phyloP scores from a whole-genome alignment of 2,888 invertebrate genomes.

The Dromius quadrimaculatus region DNA sequence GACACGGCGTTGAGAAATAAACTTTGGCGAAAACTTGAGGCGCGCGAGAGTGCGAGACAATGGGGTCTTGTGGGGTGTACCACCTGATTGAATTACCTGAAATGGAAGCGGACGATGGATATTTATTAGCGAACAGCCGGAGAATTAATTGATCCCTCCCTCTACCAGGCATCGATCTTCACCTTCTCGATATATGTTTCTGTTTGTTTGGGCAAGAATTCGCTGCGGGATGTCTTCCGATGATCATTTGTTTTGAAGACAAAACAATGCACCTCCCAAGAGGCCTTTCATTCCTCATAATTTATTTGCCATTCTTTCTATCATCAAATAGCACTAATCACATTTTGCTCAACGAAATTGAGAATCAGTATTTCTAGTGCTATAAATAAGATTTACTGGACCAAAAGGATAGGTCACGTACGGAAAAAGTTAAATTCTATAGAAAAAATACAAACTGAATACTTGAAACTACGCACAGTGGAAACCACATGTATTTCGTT shows the following conservation, averaged over 20 bases:
- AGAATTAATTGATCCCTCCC: slow-evolving; percentile 51
- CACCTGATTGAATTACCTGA: slow-evolving; percentile 52
- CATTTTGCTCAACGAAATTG: too few species aligned
- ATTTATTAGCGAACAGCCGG: slow-evolving; percentile 50
- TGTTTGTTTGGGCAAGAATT: slow-evolving; percentile 36
- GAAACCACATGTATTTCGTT: too few species aligned
- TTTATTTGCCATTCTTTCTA: slow-evolving; percentile 38
- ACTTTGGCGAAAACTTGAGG: slow-evolving; percentile 51
- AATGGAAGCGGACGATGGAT: slow-evolving; percentile 40
- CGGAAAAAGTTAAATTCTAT: too few species aligned
- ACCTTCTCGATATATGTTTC: slow-evolving; percentile 50
- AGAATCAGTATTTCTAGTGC: too few species aligned
- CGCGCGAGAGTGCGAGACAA: slow-evolving; percentile 45
- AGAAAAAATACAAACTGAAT: too few species aligned
- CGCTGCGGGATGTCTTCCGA: slow-evolving; percentile 50
- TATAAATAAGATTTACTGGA: too few species aligned
- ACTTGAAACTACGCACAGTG: too few species aligned
- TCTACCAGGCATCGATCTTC: slow-evolving; percentile 48
- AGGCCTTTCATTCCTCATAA: slow-evolving; percentile 43
- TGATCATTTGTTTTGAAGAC: slow-evolving; percentile 46
- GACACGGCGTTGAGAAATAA: slow-evolving; percentile 53
- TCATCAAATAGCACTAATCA: too few species aligned
- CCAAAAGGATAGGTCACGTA: too few species aligned
- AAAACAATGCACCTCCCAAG: slow-evolving; percentile 38
- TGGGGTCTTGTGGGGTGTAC: slow-evolving; percentile 33